Evolutionary conservation across 2,888 invertebrate species (phyloP).

Genomic region (Scaptodrosophila latifasciaeformis): DNA sequence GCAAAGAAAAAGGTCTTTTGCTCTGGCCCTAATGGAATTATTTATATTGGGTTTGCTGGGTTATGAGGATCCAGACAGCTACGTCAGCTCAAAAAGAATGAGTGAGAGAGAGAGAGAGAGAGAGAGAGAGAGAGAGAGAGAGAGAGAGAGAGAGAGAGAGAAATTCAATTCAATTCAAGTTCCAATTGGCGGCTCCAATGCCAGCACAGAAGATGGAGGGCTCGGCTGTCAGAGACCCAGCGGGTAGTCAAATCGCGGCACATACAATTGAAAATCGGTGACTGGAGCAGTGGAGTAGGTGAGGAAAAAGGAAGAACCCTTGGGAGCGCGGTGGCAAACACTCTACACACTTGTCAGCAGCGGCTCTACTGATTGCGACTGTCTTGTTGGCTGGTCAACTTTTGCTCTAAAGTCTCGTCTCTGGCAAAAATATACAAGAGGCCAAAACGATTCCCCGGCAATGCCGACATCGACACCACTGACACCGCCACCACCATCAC

Average conservation of each 20-base stretch:
- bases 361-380: slow-evolving; percentile 53
- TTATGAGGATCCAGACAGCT: too few species aligned
- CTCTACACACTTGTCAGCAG: slow-evolving; percentile 65
- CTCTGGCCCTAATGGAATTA: too few species aligned
- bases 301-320: slow-evolving; percentile 20
- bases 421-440: slow-evolving; percentile 16
- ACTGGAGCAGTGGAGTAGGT: slow-evolving; percentile 12
- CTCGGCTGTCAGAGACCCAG: slow-evolving; percentile 58
- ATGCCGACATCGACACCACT: not conserved
- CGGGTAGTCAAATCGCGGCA: slow-evolving; percentile 57
- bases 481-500: not conserved
- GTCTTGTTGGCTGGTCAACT: slow-evolving; percentile 17
- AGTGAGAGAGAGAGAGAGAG: not conserved
- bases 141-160: too few species aligned
- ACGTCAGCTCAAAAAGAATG: too few species aligned
- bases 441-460: not conserved
- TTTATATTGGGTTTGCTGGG: too few species aligned
- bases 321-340: slow-evolving; percentile 67
- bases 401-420: slow-evolving; percentile 1
- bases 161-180: too few species aligned
- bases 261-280: slow-evolving; percentile 55
- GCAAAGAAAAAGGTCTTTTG: too few species aligned
- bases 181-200: too few species aligned
- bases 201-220: slow-evolving; percentile 9
- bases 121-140: not conserved